Evolutionary conservation across 2,113 vertebrate genomes (phyloP).

Genomic region (Megaleporinus macrocephalus): DNA sequence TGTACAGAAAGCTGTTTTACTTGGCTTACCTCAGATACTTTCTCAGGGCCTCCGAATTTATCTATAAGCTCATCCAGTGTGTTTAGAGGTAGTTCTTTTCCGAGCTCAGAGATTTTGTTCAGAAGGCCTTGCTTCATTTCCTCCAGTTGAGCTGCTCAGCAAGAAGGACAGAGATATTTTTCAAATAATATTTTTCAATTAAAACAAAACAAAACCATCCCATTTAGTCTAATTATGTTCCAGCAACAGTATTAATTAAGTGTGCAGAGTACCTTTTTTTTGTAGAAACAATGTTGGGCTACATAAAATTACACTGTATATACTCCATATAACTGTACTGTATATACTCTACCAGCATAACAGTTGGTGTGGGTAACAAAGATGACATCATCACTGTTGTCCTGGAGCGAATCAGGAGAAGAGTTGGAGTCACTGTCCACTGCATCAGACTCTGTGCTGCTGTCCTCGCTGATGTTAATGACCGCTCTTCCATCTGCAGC

Average conservation of each 20-base stretch:
- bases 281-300: too few relatives aligned
- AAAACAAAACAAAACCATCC: neutral
- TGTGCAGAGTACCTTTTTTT: too few relatives aligned
- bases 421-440: conserved; percentile 95
- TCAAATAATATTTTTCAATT: neutral
- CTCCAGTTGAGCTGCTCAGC: conserved; percentile 80
- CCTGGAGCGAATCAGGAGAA: conserved; percentile 90
- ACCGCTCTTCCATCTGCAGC: conserved; percentile 71
- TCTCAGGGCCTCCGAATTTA: conserved; percentile 91
- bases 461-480: conserved; percentile 93
- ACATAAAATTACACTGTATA: too few relatives aligned
- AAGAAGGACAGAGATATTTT: neutral
- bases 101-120: conserved; percentile 86
- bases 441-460: conserved; percentile 91
- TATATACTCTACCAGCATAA: conserved; percentile 68
- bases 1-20: too few relatives aligned
- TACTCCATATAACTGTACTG: neutral
- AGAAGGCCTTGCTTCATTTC: conserved; percentile 89
- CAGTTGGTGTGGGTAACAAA: conserved; percentile 82
- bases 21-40: conserved; percentile 87
- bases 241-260: too few relatives aligned
- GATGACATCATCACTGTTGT: conserved; percentile 90
- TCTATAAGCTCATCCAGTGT: conserved; percentile 96
- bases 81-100: conserved; percentile 94
- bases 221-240: too few relatives aligned